Evolutionary conservation across 1,140 invertebrate genomes (phyloP), one percentile per base, ranked within the genome.

Genomic region (Zaprionus kolodkinae): DNA sequence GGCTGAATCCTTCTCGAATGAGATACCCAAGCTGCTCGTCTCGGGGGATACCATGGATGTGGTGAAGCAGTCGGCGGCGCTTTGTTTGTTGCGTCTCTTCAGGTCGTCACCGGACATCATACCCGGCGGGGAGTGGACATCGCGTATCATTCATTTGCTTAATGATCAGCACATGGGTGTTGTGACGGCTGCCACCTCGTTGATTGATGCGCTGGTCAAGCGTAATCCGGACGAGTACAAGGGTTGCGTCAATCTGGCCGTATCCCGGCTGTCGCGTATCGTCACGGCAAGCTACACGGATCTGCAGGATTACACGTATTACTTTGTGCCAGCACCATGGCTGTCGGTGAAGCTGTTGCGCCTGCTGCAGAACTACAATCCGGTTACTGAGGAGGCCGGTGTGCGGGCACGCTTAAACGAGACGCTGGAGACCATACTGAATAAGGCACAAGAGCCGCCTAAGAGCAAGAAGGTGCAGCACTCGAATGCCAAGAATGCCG

Each of bases 391-490:
- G 92, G 98, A 99, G 94, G 97, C 98, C 40, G 98, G 98, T 15
- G 97, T 99, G 0, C 94, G 97, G 68, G 98, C 98, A 3, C 95
- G 99, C 65, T 94, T 99, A 43, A 99, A 99, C 88, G 99, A 99
- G 94, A 99, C 99, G 91, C 93, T 99, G 85, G 99, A 99, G 94
- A 99, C 98, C n/a, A 99, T 99, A 91, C 94, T 99, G 77, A 99
- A 99, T 92, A 99, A 99, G 94, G 99, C 99, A 25, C 98, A 99
- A 93, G 99, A 99, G 92, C 98, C 99, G 63, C 99, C 99, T 36
- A 99, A 99, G 93, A 99, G 99, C 27, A 99, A 99, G 94, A 99
- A 99, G 94, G 98, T 99, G 55, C 99, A 99, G 94, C 99, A 99
- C 93, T 99, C 99, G 30, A 99, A 99, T 94, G 99, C 99, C 40